Evolutionary conservation across 2,888 invertebrate genomes (phyloP).

Genomic region (Cantharis lateralis): DNA sequence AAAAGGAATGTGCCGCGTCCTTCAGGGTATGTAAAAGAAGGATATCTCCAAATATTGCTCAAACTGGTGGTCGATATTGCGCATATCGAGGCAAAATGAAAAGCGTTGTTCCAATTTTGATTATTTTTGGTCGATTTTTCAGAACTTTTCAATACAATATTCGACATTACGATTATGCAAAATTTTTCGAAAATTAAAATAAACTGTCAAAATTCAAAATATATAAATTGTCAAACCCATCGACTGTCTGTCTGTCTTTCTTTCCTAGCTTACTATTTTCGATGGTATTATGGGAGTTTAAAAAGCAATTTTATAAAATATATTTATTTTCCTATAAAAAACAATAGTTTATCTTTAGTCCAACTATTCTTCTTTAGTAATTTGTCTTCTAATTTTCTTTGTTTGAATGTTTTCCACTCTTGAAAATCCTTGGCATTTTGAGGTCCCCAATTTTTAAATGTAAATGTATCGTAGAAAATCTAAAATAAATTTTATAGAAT

Average conservation of each 20-base stretch:
- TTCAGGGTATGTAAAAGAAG: conserved; percentile 68
- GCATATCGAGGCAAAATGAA: conserved; percentile 70
- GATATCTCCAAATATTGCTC: conserved; percentile 73
- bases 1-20: conserved; percentile 72
- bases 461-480: conserved; percentile 16
- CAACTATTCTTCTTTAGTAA: conserved; percentile 15
- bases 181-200: background rate
- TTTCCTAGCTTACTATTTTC: background rate
- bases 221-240: background rate
- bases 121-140: conserved; percentile 33
- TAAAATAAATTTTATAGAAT: conserved; percentile 21
- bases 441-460: conserved; percentile 54
- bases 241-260: background rate
- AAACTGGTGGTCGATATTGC: conserved; percentile 69
- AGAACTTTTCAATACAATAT: background rate
- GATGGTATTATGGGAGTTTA: background rate
- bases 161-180: background rate
- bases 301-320: background rate
- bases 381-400: conserved; percentile 27
- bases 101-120: conserved; percentile 63
- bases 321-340: conserved; percentile 25
- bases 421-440: conserved; percentile 42
- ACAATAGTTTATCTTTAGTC: conserved; percentile 23
- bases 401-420: conserved; percentile 53
- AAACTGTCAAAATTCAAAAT: background rate